phyloP scores from a whole-genome alignment of 2,888 invertebrate species.

The Xestia ashworthii region DNA sequence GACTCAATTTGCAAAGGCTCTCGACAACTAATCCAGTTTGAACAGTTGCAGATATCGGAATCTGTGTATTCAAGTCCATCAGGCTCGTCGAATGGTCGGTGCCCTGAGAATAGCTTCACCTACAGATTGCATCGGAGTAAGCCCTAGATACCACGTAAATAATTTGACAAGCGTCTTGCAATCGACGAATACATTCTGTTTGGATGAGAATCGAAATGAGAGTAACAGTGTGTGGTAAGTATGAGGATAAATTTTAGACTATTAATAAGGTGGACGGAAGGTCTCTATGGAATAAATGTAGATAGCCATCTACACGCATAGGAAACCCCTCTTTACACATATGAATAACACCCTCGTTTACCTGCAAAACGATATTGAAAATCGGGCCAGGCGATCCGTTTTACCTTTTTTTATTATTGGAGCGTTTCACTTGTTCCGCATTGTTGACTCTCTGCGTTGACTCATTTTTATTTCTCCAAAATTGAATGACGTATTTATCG shows the following conservation, averaged over 20 bases:
- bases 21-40: conserved; percentile 76
- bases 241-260: conserved; percentile 51
- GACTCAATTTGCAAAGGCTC: conserved; percentile 71
- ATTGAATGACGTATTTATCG: conserved; percentile 83
- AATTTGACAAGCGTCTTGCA: conserved; percentile 54
- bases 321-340: conserved; percentile 79
- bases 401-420: conserved; percentile 84
- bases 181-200: conserved; percentile 1
- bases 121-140: conserved; percentile 70
- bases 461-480: conserved; percentile 81
- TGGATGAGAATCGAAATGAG: neutral
- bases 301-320: conserved; percentile 72
- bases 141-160: conserved; percentile 69
- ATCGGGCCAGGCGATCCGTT: conserved; percentile 81
- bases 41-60: conserved; percentile 73
- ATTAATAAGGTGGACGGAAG: conserved; percentile 67
- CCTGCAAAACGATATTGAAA: conserved; percentile 85
- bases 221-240: conserved; percentile 9
- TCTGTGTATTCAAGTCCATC: conserved; percentile 75
- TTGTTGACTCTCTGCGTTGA: conserved; percentile 83
- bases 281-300: conserved; percentile 66
- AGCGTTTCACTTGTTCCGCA: conserved; percentile 86
- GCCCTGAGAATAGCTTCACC: conserved; percentile 73
- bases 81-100: conserved; percentile 68
- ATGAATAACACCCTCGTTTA: conserved; percentile 84